These are phyloP conservation scores for Sycophila texana DNA, from an alignment of 2,888 invertebrate genomes.

Conservation along the genomic window DNA sequence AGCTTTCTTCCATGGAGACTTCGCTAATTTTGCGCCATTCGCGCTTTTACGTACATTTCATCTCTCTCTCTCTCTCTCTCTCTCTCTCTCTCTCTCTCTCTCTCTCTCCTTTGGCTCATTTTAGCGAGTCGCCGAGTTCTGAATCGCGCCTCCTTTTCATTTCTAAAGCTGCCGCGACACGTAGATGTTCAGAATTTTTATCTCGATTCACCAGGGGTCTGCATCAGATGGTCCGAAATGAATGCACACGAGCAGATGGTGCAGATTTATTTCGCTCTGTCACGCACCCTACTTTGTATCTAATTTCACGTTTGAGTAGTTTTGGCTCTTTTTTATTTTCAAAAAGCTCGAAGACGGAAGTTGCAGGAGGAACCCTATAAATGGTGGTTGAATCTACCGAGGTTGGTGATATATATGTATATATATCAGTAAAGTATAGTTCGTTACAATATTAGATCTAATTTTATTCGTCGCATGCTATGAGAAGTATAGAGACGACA, in stretches of 20 bases:
- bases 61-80: neutral
- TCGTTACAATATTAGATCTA: neutral
- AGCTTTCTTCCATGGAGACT: no score
- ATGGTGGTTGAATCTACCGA: slow-evolving; percentile 17
- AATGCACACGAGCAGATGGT: no score
- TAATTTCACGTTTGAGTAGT: neutral
- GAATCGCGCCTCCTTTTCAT: no score
- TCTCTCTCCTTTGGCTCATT: neutral
- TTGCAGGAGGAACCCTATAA: no score
- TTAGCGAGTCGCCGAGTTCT: no score
- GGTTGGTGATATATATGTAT: slow-evolving; percentile 30
- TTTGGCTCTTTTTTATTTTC: neutral
- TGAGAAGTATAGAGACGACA: neutral
- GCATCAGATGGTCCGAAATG: no score
- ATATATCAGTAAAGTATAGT: slow-evolving; percentile 12
- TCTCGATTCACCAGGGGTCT: no score
- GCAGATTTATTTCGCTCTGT: no score
- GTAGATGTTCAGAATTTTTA: no score
- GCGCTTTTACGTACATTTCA: neutral
- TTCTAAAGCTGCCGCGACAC: no score
- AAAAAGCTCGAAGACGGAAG: neutral
- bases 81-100: neutral
- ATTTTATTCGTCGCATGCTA: slow-evolving; percentile 28
- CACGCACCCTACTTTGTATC: neutral
- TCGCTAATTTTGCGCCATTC: slow-evolving; percentile 22